phyloP scores from a whole-genome alignment of 2,797 vertebrate species.

The Cuniculus paca region DNA sequence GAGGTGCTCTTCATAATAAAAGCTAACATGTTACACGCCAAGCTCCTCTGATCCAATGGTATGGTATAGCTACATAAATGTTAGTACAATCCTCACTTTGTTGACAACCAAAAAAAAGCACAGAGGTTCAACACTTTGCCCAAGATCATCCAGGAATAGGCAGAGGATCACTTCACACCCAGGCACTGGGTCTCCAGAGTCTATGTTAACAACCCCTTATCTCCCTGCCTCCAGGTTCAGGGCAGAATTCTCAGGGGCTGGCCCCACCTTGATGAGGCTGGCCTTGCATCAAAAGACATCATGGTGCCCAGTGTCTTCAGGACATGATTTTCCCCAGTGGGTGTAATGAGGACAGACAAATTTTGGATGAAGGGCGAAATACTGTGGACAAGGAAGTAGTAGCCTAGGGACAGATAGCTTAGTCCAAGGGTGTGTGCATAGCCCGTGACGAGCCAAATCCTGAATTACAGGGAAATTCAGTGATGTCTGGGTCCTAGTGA shows the following conservation, averaged over 20 bases:
- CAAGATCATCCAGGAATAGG: not conserved
- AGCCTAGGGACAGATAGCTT: rapidly evolving
- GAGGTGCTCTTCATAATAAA: not conserved
- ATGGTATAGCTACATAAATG: not conserved
- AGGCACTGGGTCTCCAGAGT: not conserved
- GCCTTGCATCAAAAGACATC: rapidly evolving
- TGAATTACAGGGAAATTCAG: not conserved
- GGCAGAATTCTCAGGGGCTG: not conserved
- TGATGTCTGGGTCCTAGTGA: not conserved
- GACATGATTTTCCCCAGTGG: not conserved
- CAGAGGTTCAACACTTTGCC: not conserved
- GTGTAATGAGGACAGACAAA: not conserved
- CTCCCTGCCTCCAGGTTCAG: not conserved
- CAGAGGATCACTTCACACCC: not conserved
- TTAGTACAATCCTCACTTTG: not conserved
- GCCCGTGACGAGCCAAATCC: not conserved
- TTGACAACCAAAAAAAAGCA: not conserved
- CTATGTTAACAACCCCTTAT: not conserved
- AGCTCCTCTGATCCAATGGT: not conserved
- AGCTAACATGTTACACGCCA: not conserved
- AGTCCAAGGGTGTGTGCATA: not conserved
- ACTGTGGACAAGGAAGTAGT: not conserved
- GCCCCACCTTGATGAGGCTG: not conserved
- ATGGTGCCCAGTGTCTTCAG: not conserved
- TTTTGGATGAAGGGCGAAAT: not conserved